These are phyloP conservation scores for Pheosia tremula DNA, from an alignment of 2,888 invertebrate species.

Conservation along the genomic window DNA sequence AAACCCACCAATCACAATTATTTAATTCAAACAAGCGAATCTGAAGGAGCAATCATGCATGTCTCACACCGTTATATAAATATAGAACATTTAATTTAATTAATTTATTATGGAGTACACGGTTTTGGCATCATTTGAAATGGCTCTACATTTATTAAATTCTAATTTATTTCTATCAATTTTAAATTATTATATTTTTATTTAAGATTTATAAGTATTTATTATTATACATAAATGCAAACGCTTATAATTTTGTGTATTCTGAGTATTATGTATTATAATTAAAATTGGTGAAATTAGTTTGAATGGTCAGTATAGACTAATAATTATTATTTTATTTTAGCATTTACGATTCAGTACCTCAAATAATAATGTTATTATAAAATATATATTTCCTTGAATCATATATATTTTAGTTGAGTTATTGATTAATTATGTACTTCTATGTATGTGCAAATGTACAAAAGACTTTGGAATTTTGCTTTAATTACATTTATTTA, in stretches of 20 bases:
- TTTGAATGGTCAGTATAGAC: constrained; percentile 2
- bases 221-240: no score
- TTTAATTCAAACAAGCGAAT: constrained; percentile 35
- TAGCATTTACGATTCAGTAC: constrained; percentile 49
- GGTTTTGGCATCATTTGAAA: constrained; percentile 31
- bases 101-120: constrained; percentile 37
- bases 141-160: constrained; percentile 5
- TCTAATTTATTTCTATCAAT: constrained; percentile 13
- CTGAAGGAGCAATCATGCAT: constrained; percentile 36
- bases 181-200: constrained; percentile 14
- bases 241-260: no score
- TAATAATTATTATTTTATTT: constrained; percentile 15
- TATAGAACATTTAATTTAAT: constrained; percentile 34
- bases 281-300: neutral
- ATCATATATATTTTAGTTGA: constrained; percentile 12
- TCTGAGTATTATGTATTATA: no score
- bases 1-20: constrained; percentile 54
- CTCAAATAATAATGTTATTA: constrained; percentile 54
- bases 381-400: neutral
- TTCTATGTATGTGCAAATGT: constrained; percentile 10
- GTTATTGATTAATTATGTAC: constrained; percentile 12
- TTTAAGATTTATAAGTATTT: no score
- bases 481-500: constrained; percentile 66
- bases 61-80: constrained; percentile 35
- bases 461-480: constrained; percentile 71